Evolutionary conservation across 2,113 vertebrate genomes (phyloP), one percentile per base, ranked within the genome.

Genomic region (Sylvietta virens): DNA sequence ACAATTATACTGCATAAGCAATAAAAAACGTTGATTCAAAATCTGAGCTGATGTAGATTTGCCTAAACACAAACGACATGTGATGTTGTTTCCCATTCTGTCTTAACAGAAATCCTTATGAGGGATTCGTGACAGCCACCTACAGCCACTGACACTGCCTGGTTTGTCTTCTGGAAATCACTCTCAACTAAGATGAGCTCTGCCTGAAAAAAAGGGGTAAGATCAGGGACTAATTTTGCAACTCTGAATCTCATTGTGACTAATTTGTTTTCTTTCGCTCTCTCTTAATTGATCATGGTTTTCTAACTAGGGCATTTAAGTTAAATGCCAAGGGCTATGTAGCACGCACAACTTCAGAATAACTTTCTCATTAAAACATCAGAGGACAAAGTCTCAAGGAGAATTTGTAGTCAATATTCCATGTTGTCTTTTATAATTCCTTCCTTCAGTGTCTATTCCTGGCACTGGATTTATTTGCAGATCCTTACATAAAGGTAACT

Each of bases 341-440:
- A 85, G 57, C 48, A 53, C 1, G 0, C n/a, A 61, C 62, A 66
- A 23, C 92, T 88, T 81, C 85, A 79, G 72, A 96, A 81, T 67
- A 81, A 71, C 51, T 89, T 88, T 80, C 67, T 66, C 39, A 48
- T 91, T 92, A 92, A 88, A 86, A 74, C 28, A 53, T 33, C n/a
- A 85, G 73, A 84, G 57, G 61, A 88, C 89, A 84, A 84, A 91
- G 14, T 22, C 89, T 91, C 72, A 95, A 89, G 81, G 77, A 92
- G 77, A 92, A 84, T 56, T 53, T 89, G 42, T 86, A 87, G 85
- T 94, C 82, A 78, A 50, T 95, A 95, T 79, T 82, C 65, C 13
- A 30, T 57, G 35, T 76, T 65, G 14, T 84, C 61, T 81, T 87
- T 69, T 87, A 79, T 31, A 64, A 18, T 33, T 92, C 44, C 17